These are phyloP conservation scores for Anastatus disparis DNA, from an alignment of 1,140 invertebrate species.

Conservation along the genomic window DNA sequence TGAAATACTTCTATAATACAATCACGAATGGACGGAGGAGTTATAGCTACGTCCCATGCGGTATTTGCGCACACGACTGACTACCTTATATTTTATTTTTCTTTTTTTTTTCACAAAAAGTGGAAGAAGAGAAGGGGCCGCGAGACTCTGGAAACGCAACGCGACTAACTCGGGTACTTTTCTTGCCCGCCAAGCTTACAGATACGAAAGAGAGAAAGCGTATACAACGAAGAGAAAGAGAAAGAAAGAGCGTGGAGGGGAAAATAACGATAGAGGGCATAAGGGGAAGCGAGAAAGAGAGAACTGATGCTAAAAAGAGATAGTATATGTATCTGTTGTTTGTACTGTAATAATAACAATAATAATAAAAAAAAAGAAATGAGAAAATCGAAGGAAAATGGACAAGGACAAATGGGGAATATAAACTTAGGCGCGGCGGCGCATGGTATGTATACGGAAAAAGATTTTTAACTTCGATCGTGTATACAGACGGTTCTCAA, in stretches of 20 bases:
- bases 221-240: background rate
- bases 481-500: too few relatives aligned
- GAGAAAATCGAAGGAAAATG: background rate
- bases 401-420: background rate
- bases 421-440: background rate
- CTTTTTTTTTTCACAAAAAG: too few relatives aligned
- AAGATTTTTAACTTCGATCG: too few relatives aligned
- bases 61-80: background rate
- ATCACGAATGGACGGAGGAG: too few relatives aligned
- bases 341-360: background rate
- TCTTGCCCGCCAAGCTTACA: too few relatives aligned
- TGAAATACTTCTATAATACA: background rate
- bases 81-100: too few relatives aligned
- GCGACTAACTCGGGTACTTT: conserved; percentile 19
- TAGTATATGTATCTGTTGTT: too few relatives aligned
- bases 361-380: background rate
- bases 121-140: too few relatives aligned
- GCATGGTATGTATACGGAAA: background rate
- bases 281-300: background rate
- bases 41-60: background rate
- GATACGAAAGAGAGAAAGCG: background rate
- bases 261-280: background rate
- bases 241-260: conserved; percentile 15
- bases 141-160: background rate
- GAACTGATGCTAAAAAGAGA: too few relatives aligned